Evolutionary conservation across 2,113 vertebrate species (phyloP), one percentile per base, ranked within the genome.

Genomic region (Gobiocypris rarus): DNA sequence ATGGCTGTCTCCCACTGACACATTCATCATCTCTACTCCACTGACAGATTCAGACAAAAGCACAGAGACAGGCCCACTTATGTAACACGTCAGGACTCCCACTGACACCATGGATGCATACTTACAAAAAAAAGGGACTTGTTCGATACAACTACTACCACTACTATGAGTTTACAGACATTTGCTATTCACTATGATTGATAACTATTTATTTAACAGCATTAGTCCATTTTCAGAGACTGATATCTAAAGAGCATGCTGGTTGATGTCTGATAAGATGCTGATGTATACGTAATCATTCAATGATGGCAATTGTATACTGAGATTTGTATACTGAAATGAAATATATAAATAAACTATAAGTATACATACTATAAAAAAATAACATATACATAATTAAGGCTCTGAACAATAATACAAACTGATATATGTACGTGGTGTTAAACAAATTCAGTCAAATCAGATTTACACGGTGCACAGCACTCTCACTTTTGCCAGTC

Each of bases 1-100:
- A 87, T 82, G 75, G 77, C 82, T 83, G 80, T 87, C 86, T 81
- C 54, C 70, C 76, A 41, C n/a, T 85, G 80, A 84, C 79, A 77
- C 63, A 84, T 81, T 84, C 81, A 83, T 82, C 84, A 76, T 80
- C 69, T 85, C 79, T 63, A 82, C 79, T 41, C 56, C 58, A 61
- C 77, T 75, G 58, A 82, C 67, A 85, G 31, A 80, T 38, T 41
- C 76, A 84, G 65, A 87, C 58, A 52, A 86, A 82, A 59, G 77
- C 63, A 54, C 69, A 28, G 34, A 81, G 84, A 69, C 73, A 85
- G 71, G 71, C 61, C 45, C 28, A 38, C 83, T 87, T 85, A 85
- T 69, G 63, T 69, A 87, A 85, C 69, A 34, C 59, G 34, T 61
- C 84, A 83, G 52, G 71, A 81, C 31, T 81, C 67, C 34, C 52